These are phyloP conservation scores for Ficedula albicollis DNA, from an alignment of 2,797 vertebrate species.

Conservation along the genomic window DNA sequence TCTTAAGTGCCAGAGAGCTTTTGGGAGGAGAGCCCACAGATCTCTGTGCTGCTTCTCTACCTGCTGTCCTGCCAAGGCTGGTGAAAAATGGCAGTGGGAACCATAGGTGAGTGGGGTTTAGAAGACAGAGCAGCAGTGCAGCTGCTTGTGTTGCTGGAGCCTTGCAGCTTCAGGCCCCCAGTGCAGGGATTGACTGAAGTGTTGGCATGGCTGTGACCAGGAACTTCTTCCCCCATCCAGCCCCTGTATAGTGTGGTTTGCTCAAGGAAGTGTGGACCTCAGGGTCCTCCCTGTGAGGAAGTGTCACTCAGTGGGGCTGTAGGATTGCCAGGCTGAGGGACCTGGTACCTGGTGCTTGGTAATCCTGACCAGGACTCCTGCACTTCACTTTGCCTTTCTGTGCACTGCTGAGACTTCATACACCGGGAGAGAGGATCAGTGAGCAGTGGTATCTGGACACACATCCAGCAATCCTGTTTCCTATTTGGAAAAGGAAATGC, in stretches of 20 bases:
- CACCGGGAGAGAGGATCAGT: neutral
- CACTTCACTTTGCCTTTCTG: neutral
- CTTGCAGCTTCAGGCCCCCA: neutral
- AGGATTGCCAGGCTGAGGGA: neutral
- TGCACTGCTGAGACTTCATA: neutral
- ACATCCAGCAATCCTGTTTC: neutral
- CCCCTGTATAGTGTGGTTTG: neutral
- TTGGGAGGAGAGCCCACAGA: neutral
- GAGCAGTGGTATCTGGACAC: neutral
- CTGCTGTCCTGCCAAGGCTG: neutral
- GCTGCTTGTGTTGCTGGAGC: neutral
- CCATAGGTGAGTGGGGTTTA: neutral
- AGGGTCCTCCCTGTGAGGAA: neutral
- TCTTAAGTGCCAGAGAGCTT: neutral
- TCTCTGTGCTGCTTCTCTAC: neutral
- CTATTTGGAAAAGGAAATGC: neutral
- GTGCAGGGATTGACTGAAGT: neutral
- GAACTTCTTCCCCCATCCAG: too few species aligned
- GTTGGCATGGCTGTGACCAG: neutral
- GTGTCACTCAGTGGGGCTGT: neutral
- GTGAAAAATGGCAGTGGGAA: neutral
- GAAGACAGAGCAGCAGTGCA: neutral
- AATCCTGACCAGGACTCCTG: neutral
- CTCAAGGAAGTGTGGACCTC: too few species aligned
- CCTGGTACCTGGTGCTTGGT: neutral